Evolutionary conservation across 2,797 vertebrate species (phyloP), one percentile per base, ranked within the genome.

Genomic region (Sebastes wilsoni): DNA sequence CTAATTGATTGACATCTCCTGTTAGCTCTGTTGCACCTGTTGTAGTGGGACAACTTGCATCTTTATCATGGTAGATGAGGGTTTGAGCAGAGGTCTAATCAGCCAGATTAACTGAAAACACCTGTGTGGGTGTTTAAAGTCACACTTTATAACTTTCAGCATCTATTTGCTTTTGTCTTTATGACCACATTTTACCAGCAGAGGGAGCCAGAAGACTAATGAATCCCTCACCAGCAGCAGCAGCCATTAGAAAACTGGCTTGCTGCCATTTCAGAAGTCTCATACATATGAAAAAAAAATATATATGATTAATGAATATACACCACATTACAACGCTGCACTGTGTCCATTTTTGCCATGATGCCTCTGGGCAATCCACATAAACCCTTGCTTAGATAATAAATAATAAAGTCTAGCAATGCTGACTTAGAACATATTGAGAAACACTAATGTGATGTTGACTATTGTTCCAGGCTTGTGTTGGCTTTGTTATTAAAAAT

Each of bases 121-220:
- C 14, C 14, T 42, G 16, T 46, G 16, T 25, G 9, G 42, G 42
- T 46, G 14, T 46, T 46, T 3, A 46, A 46, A 46, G 14, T 23
- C 8, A 13, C 8, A 10, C 2, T 30, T 23, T 23, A 1, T 4
- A 46, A 46, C 42, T 25, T 27, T 27, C 8, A 32, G 9, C 38
- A 49, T 13, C 27, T 10, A 14, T 3, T 65, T 54, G 11, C 46
- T 9, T 64, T 25, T 34, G 2, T 7, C 13, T 62, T 23, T 8
- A 3, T 20, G 1, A 1, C 28, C 16, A 10, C 2, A 0, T 56
- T 20, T 5, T 0, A 23, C 77, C 91, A 88, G 64, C 67, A 92
- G 93, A 65, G 20, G 84, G 86, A 8, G 78, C 72, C 66, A 34
- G 16, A 64, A 6, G 49, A 73, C 79, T 52, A 42, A n/a, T 16